A percentile compares a stretch with the other conserved stretches of the same genome.
Conservation (phyloP, 2,888 invertebrate genomes). For the Nemapogon koenigi region DNA sequence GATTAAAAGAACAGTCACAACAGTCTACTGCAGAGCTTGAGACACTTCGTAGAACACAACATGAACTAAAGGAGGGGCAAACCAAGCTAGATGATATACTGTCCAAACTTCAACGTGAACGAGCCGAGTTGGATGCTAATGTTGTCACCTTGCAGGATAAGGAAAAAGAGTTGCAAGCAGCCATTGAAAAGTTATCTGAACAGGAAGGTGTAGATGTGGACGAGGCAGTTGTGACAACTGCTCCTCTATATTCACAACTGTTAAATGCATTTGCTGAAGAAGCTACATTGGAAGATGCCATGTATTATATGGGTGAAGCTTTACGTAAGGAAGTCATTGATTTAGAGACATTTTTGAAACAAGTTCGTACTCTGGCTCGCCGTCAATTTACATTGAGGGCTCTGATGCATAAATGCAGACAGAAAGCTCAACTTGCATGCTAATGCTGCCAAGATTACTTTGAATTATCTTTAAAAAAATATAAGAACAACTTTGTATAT, state of each 20-base stretch:
- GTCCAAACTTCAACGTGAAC: constrained; percentile 75
- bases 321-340: constrained; percentile 91
- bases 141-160: constrained; percentile 84
- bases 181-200: constrained; percentile 76
- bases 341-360: constrained; percentile 94
- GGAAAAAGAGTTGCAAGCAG: constrained; percentile 83
- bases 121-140: constrained; percentile 84
- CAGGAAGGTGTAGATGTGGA: constrained; percentile 90
- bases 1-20: constrained; percentile 88
- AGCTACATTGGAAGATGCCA: constrained; percentile 97
- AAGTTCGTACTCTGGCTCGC: constrained; percentile 92
- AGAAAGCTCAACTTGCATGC: constrained; percentile 87
- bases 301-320: constrained; percentile 97
- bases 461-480: too few species aligned
- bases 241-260: constrained; percentile 95
- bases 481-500: too few species aligned
- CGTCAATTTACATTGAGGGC: constrained; percentile 96
- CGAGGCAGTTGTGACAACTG: constrained; percentile 95
- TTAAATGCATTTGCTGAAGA: constrained; percentile 96
- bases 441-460: too few species aligned
- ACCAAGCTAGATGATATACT: constrained; percentile 81
- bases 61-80: constrained; percentile 86
- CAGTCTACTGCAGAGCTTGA: constrained; percentile 92
- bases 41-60: constrained; percentile 84
- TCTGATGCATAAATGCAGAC: constrained; percentile 95